Conservation (phyloP, 2,113 vertebrate genomes). For the Atherinomorus stipes region DNA sequence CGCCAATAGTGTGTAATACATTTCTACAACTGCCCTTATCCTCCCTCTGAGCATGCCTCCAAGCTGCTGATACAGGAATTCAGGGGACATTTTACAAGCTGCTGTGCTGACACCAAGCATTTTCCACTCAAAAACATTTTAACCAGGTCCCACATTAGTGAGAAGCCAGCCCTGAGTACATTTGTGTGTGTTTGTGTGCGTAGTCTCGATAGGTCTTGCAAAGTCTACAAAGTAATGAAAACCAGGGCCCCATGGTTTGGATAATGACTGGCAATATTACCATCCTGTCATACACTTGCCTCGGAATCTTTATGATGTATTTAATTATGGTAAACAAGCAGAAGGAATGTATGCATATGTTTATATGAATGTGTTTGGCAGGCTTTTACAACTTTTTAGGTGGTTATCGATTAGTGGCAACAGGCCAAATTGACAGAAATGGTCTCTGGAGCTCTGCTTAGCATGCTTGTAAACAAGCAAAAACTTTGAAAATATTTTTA, state of each 20-base stretch:
- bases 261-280: slow-evolving; percentile 70
- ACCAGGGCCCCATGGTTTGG: slow-evolving; percentile 58
- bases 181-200: slow-evolving; percentile 30
- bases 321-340: slow-evolving; percentile 66
- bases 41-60: slow-evolving; percentile 17
- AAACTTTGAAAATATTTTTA: slow-evolving; percentile 22
- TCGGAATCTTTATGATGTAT: slow-evolving; percentile 70
- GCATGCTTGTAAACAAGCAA: background rate
- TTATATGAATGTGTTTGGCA: background rate
- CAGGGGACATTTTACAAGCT: slow-evolving; percentile 63
- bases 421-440: slow-evolving; percentile 42
- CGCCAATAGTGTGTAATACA: slow-evolving; percentile 38
- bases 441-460: slow-evolving; percentile 26
- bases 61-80: slow-evolving; percentile 63
- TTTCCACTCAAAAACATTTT: slow-evolving; percentile 68
- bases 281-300: slow-evolving; percentile 65
- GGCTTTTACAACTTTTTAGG: slow-evolving; percentile 32
- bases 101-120: slow-evolving; percentile 59
- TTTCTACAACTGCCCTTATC: slow-evolving; percentile 22
- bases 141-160: slow-evolving; percentile 71
- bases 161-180: slow-evolving; percentile 40
- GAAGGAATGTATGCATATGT: slow-evolving; percentile 4
- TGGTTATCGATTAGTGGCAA: slow-evolving; percentile 66
- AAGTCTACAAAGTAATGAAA: slow-evolving; percentile 69
- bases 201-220: slow-evolving; percentile 30